These are phyloP conservation scores for Philereme transversata DNA, from an alignment of 2,888 invertebrate genomes.

Conservation along the genomic window DNA sequence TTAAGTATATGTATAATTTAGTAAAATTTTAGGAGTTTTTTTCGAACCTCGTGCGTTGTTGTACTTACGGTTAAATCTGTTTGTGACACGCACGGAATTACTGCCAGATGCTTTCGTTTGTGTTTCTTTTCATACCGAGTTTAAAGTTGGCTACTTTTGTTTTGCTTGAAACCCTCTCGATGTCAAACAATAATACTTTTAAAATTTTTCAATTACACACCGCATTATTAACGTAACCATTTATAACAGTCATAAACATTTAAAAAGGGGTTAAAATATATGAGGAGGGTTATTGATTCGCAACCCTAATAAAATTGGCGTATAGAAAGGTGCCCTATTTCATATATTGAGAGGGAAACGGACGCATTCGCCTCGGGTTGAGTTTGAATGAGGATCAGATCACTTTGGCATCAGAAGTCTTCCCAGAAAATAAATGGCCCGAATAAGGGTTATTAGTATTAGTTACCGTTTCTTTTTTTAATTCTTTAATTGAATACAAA, in stretches of 20 bases:
- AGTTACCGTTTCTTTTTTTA: constrained; percentile 10
- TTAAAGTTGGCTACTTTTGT: constrained; percentile 18
- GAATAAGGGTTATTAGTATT: neutral
- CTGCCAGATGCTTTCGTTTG: constrained; percentile 30
- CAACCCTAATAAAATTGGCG: constrained; percentile 77
- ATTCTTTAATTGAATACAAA: constrained; percentile 10
- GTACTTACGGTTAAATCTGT: constrained; percentile 18
- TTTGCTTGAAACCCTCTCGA: neutral
- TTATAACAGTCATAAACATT: constrained; percentile 52
- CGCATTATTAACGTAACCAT: constrained; percentile 48
- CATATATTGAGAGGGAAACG: constrained; percentile 67
- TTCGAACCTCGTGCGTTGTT: constrained; percentile 11
- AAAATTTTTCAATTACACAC: constrained; percentile 46
- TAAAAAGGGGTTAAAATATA: constrained; percentile 59
- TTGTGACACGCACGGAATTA: constrained; percentile 32
- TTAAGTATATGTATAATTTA: constrained; percentile 7
- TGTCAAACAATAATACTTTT: neutral
- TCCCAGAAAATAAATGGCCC: constrained; percentile 17
- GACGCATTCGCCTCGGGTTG: constrained; percentile 58
- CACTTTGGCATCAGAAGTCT: constrained; percentile 47
- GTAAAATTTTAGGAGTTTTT: constrained; percentile 10
- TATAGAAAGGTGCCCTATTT: constrained; percentile 69
- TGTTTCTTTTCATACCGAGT: constrained; percentile 30
- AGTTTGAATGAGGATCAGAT: constrained; percentile 59
- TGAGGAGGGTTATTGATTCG: constrained; percentile 70